These are phyloP conservation scores for Philaenus spumarius DNA, from an alignment of 1,140 invertebrate species.

Conservation along the genomic window DNA sequence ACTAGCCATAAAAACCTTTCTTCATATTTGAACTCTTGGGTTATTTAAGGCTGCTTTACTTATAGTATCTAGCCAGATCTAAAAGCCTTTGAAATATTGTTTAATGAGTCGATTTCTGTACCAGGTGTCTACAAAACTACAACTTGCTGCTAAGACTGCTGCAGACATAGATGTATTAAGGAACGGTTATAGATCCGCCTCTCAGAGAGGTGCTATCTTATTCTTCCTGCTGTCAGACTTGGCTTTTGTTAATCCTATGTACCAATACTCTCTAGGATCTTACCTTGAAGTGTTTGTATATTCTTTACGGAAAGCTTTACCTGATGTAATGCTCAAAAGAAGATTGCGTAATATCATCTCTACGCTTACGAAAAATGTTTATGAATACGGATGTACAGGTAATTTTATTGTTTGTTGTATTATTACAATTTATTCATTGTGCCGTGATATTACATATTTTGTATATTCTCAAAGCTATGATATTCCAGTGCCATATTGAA, in stretches of 20 bases:
- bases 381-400: slow-evolving; percentile 84
- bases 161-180: slow-evolving; percentile 71
- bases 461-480: no score
- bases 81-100: no score
- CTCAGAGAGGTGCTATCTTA: slow-evolving; percentile 74
- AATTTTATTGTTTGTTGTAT: no score
- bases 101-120: no score
- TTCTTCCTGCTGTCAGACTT: slow-evolving; percentile 86
- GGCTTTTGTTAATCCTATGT: slow-evolving; percentile 80
- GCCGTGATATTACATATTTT: no score
- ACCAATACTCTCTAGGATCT: slow-evolving; percentile 78
- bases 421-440: no score
- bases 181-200: slow-evolving; percentile 74
- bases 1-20: no score
- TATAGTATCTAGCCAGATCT: no score
- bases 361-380: slow-evolving; percentile 76
- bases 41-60: no score
- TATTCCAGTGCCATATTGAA: no score
- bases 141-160: slow-evolving; percentile 62
- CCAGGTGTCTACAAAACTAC: slow-evolving; percentile 64
- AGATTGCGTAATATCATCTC: slow-evolving; percentile 75
- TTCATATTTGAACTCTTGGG: no score
- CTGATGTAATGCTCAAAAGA: slow-evolving; percentile 60
- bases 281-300: slow-evolving; percentile 74
- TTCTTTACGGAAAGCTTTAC: slow-evolving; percentile 69